phyloP scores from a whole-genome alignment of 2,797 vertebrate genomes.

The Spea hammondii region DNA sequence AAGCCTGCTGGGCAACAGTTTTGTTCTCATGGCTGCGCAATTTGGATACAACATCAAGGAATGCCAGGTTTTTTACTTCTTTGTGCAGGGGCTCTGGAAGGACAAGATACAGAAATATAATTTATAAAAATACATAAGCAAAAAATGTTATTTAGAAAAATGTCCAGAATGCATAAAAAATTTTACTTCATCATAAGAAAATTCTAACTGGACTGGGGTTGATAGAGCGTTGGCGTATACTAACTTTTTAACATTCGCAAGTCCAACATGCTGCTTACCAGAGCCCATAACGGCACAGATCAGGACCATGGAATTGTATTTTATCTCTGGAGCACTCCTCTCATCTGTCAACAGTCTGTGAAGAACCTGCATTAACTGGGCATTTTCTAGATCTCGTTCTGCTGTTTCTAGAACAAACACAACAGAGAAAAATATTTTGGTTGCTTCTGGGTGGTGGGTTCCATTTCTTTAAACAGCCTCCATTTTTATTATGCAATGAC shows the following conservation, averaged over 20 bases:
- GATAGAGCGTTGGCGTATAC: no score
- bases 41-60: conserved; percentile 90
- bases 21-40: conserved; percentile 96
- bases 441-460: no score
- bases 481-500: no score
- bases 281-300: conserved; percentile 94
- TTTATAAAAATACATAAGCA: conserved; percentile 15
- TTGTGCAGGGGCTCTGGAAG: conserved; percentile 86
- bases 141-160: not conserved
- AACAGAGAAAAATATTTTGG: conserved; percentile 10
- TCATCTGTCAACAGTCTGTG: conserved; percentile 93
- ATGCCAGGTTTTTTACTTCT: conserved; percentile 88
- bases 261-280: conserved; percentile 69
- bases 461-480: no score
- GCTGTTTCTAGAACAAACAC: conserved; percentile 76
- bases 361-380: conserved; percentile 88
- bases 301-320: conserved; percentile 98
- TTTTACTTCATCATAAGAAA: not conserved
- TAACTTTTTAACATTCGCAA: not conserved
- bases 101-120: conserved; percentile 8
- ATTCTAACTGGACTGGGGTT: not conserved
- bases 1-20: conserved; percentile 95
- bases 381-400: conserved; percentile 90
- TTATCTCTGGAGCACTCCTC: conserved; percentile 94
- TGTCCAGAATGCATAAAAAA: not conserved